Conservation (phyloP, 2,113 vertebrate species). For the Nipponia nippon region DNA sequence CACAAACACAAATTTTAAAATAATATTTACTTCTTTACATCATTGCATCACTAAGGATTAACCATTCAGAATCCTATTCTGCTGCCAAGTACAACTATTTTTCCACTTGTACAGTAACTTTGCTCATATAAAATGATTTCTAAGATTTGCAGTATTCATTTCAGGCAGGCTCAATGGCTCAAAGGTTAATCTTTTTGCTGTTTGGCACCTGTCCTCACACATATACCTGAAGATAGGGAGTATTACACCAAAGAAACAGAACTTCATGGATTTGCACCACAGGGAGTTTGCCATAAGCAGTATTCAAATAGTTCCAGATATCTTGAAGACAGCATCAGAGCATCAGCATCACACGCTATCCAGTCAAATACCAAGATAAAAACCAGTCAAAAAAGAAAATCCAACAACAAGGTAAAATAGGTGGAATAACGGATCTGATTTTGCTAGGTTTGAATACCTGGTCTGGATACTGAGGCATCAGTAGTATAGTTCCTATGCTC, state of each 20-base stretch:
- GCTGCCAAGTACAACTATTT: background rate
- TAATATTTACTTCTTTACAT: background rate
- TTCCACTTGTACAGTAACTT: background rate
- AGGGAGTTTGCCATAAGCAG: background rate
- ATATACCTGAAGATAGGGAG: background rate
- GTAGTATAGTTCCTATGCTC: background rate
- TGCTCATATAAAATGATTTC: background rate
- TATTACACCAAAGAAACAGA: background rate
- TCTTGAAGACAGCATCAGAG: background rate
- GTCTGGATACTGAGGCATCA: background rate
- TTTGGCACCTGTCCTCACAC: background rate
- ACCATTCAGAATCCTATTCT: background rate
- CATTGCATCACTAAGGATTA: background rate
- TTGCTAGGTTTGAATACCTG: background rate
- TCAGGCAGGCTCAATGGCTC: background rate
- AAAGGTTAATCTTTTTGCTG: background rate
- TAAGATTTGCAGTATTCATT: background rate
- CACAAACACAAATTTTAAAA: background rate
- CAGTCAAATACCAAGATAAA: background rate
- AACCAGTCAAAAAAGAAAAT: background rate
- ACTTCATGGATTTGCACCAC: background rate
- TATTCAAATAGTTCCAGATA: background rate
- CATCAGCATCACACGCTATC: fast-evolving
- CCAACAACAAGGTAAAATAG: background rate
- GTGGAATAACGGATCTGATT: background rate